These are phyloP conservation scores for Hyppa rectilinea DNA, from an alignment of 2,888 invertebrate species.

Conservation along the genomic window DNA sequence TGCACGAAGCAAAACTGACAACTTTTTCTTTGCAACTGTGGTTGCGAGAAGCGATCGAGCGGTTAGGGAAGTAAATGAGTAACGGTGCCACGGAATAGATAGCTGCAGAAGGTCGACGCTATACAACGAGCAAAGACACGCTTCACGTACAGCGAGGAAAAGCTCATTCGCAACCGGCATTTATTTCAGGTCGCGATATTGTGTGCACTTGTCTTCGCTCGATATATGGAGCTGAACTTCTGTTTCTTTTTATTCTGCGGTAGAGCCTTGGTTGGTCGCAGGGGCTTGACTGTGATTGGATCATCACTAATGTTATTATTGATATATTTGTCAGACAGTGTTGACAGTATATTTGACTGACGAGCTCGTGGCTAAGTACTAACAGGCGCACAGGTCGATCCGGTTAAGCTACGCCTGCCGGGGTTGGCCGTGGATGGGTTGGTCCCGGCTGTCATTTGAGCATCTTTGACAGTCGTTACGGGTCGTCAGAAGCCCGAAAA, in stretches of 20 bases:
- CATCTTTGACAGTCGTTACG: too few species aligned
- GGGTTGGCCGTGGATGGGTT: too few species aligned
- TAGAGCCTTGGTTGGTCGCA: neutral
- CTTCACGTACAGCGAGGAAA: neutral
- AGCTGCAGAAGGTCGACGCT: neutral
- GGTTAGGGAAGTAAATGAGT: constrained; percentile 54
- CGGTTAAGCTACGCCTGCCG: too few species aligned
- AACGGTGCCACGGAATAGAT: neutral
- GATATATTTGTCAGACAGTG: too few species aligned
- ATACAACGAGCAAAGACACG: neutral
- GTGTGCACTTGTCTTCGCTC: neutral
- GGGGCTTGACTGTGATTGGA: constrained; percentile 34
- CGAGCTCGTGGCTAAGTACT: too few species aligned
- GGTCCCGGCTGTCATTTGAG: too few species aligned
- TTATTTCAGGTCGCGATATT: neutral
- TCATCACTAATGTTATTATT: constrained; percentile 29
- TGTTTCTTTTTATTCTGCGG: neutral
- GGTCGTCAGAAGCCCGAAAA: too few species aligned
- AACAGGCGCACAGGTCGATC: too few species aligned
- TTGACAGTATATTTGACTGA: too few species aligned
- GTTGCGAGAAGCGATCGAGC: too few species aligned
- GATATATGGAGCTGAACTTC: neutral
- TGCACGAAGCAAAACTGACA: too few species aligned
- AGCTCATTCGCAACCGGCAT: neutral
- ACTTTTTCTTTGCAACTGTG: too few species aligned